Conservation (phyloP, 2,113 vertebrate genomes). For the Trematomus loennbergii region DNA sequence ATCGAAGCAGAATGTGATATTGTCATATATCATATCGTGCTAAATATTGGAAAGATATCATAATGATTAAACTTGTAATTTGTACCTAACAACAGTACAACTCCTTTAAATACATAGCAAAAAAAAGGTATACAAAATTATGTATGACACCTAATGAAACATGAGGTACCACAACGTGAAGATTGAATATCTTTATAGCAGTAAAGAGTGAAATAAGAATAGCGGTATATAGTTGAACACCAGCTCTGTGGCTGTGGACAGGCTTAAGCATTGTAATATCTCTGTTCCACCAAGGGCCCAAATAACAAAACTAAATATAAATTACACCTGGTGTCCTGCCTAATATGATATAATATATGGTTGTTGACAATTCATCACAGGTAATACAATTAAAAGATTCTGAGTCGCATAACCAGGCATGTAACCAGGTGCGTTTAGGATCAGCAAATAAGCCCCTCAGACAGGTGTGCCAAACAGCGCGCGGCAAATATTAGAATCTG, state of each 20-base stretch:
- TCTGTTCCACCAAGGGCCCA: background rate
- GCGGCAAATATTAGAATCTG: constrained; percentile 6
- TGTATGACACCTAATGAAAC: background rate
- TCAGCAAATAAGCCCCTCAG: constrained; percentile 3
- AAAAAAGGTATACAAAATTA: background rate
- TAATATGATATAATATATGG: background rate
- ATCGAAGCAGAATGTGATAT: too few species aligned
- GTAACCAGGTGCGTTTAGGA: constrained; percentile 14
- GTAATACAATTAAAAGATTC: background rate
- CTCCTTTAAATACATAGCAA: background rate
- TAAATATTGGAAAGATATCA: background rate
- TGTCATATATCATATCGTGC: too few species aligned
- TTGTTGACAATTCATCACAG: background rate
- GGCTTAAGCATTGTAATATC: background rate
- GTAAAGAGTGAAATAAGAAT: background rate
- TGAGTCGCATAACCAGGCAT: background rate
- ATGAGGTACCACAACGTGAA: background rate
- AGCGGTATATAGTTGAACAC: background rate
- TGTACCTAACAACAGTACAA: background rate
- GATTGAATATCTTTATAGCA: background rate
- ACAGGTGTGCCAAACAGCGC: constrained; percentile 12
- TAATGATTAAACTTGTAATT: too few species aligned
- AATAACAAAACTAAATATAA: background rate
- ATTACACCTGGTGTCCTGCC: constrained; percentile 12
- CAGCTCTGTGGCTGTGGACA: background rate